Evolutionary conservation across 2,113 vertebrate genomes (phyloP), one percentile per base, ranked within the genome.

Genomic region (Notothenia coriiceps): DNA sequence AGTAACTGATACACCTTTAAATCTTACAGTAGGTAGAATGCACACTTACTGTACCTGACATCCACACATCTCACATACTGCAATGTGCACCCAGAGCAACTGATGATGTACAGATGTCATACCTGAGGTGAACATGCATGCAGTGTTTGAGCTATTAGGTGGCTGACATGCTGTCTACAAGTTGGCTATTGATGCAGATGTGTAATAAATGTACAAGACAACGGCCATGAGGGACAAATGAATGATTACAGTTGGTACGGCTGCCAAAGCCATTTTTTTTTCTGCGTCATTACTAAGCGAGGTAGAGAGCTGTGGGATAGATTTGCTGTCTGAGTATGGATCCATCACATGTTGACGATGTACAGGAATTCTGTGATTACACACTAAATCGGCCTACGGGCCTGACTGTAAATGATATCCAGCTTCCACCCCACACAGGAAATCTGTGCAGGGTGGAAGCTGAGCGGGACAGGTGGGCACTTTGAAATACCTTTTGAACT

Each of bases 321-420:
- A 85, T 86, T 56, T 70, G 59, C 64, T 73, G 82, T 79, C 77
- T 49, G 68, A 14, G 3, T 20, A 72, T 63, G 82, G 79, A 89
- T 88, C 70, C 49, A 76, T 82, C 80, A 70, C 71, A n/a, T 52
- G 18, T 65, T 80, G 83, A 84, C 10, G 71, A 87, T 85, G 81
- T 62, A 90, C 86, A 90, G 91, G 82, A 90, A 91, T 80, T 22
- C 67, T 82, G 81, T 89, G 88, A 91, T 93, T 89, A 86, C 60
- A 70, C 73, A 54, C 74, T 63, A 22, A 80, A 82, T 55, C 46
- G 57, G 68, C 89, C 91, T 60, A 18, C 1, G 54, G 77, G 85
- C 87, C 49, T 78, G 84, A 84, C 70, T 87, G 91, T 82, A 88
- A 93, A 88, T 86, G 76, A 92, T 83, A 89, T 64, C 78, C 79